Percentiles rank a stretch among this genome's conserved stretches.
phyloP scores from a whole-genome alignment of 2,113 vertebrate genomes.

The Prunella fulvescens region DNA sequence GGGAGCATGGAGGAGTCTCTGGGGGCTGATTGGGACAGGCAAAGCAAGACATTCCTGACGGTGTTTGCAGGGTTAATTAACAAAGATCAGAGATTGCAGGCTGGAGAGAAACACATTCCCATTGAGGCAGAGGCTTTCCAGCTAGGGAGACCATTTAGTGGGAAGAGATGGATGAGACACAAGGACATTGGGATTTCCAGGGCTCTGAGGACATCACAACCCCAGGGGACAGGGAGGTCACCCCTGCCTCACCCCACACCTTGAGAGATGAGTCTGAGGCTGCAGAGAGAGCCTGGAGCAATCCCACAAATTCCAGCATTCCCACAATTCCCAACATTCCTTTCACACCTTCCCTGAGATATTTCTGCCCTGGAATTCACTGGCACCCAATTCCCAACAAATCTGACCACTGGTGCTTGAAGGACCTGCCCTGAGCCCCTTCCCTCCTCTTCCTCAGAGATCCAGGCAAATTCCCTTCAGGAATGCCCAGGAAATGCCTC shows the following conservation, averaged over 20 bases:
- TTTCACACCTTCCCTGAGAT: background rate
- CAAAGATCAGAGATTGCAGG: background rate
- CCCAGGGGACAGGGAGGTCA: background rate
- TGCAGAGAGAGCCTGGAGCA: background rate
- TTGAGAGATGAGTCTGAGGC: background rate
- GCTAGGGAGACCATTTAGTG: background rate
- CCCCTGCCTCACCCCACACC: background rate
- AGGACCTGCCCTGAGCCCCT: background rate
- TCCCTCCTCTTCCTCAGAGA: background rate
- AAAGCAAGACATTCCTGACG: background rate
- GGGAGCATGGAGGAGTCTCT: background rate
- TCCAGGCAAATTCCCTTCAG: background rate
- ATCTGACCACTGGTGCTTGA: background rate
- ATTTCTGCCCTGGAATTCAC: background rate
- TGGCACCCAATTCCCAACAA: background rate
- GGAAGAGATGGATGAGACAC: background rate
- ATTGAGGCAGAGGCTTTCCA: background rate
- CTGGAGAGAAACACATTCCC: background rate
- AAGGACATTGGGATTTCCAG: fast-evolving
- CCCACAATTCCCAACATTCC: background rate
- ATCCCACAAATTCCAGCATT: background rate
- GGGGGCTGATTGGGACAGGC: background rate
- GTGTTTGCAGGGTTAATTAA: background rate
- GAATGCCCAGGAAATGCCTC: background rate
- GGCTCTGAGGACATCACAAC: background rate